These are phyloP conservation scores for Oenanthe oenanthe DNA, from an alignment of 2,113 vertebrate genomes.

Conservation along the genomic window DNA sequence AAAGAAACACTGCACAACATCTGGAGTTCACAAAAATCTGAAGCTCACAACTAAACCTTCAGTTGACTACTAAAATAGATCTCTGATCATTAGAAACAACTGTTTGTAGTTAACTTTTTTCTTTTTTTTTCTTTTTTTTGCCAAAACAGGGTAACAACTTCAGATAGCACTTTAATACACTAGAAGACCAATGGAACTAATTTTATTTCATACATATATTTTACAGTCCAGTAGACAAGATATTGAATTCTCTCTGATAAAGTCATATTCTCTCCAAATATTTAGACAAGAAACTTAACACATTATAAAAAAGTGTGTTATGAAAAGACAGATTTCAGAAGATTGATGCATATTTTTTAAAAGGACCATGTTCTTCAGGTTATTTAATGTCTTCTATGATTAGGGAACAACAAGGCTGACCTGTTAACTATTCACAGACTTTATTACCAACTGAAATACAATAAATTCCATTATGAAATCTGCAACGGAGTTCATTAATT, in stretches of 20 bases:
- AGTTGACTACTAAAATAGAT: slow-evolving; percentile 99
- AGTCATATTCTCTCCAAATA: slow-evolving; percentile 90
- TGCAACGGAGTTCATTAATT: slow-evolving; percentile 19
- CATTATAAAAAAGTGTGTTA: slow-evolving; percentile 72
- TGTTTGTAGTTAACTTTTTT: slow-evolving; percentile 83
- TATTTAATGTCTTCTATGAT: not conserved
- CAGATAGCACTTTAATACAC: slow-evolving; percentile 95
- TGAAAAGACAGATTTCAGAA: slow-evolving; percentile 71
- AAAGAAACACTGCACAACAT: slow-evolving; percentile 91
- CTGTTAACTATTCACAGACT: slow-evolving; percentile 57
- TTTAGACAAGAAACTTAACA: slow-evolving; percentile 72
- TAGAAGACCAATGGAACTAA: slow-evolving; percentile 91
- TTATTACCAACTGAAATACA: slow-evolving; percentile 43
- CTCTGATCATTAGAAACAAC: slow-evolving; percentile 97
- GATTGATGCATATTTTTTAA: slow-evolving; percentile 51
- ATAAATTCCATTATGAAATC: slow-evolving; percentile 43
- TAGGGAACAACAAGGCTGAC: slow-evolving; percentile 54
- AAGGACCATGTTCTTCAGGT: slow-evolving; percentile 20
- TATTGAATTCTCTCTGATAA: slow-evolving; percentile 82
- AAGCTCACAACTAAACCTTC: slow-evolving; percentile 99
- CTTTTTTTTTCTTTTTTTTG: slow-evolving; percentile 53
- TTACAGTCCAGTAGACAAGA: slow-evolving; percentile 88
- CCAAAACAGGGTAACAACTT: slow-evolving; percentile 89
- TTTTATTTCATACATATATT: slow-evolving; percentile 91
- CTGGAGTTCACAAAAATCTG: slow-evolving; percentile 95